phyloP scores from a whole-genome alignment of 2,888 invertebrate species.

The Spilosoma lubricipeda region DNA sequence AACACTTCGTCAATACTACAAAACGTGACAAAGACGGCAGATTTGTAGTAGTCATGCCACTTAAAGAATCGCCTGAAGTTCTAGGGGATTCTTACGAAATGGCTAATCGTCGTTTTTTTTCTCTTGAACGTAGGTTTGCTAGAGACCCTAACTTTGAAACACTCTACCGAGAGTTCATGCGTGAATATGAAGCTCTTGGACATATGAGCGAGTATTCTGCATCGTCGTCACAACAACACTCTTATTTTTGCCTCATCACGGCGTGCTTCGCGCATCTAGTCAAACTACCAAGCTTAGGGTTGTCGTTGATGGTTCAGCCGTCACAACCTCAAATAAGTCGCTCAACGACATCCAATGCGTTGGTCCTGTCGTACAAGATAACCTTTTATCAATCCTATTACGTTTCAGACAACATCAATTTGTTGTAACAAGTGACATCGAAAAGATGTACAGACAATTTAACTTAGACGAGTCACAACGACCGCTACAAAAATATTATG shows the following conservation, averaged over 20 bases:
- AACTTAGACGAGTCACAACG: too few species aligned
- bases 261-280: neutral
- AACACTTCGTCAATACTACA: slow-evolving; percentile 28
- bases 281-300: neutral
- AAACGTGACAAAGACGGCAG: slow-evolving; percentile 30
- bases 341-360: slow-evolving; percentile 8
- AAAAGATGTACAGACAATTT: too few species aligned
- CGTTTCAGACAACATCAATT: too few species aligned
- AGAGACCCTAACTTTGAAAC: slow-evolving; percentile 9
- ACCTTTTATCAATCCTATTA: slow-evolving; percentile 1
- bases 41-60: slow-evolving; percentile 41
- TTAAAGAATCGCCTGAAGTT: slow-evolving; percentile 27
- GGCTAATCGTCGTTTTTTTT: slow-evolving; percentile 38
- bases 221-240: neutral
- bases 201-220: slow-evolving; percentile 19
- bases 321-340: neutral
- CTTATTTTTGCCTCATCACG: neutral
- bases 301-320: neutral
- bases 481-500: too few species aligned
- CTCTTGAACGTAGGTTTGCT: slow-evolving; percentile 26
- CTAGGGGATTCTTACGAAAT: slow-evolving; percentile 43
- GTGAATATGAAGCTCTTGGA: slow-evolving; percentile 20
- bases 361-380: slow-evolving; percentile 10
- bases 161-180: slow-evolving; percentile 21
- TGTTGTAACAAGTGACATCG: too few species aligned